Evolutionary conservation across 2,113 vertebrate genomes (phyloP), one percentile per base, ranked within the genome.

Genomic region (Alligator sinensis): DNA sequence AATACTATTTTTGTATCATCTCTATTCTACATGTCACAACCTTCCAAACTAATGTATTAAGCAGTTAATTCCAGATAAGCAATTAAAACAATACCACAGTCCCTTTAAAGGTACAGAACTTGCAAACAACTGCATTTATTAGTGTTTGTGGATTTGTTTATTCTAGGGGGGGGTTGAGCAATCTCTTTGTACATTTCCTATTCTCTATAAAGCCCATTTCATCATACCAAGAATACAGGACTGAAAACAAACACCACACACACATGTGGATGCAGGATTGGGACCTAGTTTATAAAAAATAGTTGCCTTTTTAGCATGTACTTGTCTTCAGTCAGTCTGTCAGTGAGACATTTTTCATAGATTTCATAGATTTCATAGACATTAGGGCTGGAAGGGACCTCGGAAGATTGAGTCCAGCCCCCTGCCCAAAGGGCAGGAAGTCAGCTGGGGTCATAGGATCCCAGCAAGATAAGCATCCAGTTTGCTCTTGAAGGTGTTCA

Each of bases 251-350:
- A 85, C 18, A 57, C n/a, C n/a, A 34, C 30, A 21, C 28, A 11
- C 5, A 9, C 12, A 17, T 0, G 0, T 24, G 21, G 24, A 61
- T 78, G 4, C 74, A 25, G 19, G 34, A 54, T 80, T 64, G n/a
- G 3, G 15, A 17, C 4, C 30, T 4, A 77, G 28, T 70, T 76
- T 57, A n/a, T 21, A 60, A 28, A 77, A 22, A 87, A 59, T 62
- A 54, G 61, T n/a, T 15, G 75, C 57, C 77, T n/a, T 80, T 72
- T 61, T n/a, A 63, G 5, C n/a, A 55, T 17, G 27, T 63, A 27
- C 38, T 84, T 84, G 27, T 5, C 21, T 82, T 87, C 70, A 70
- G 70, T 38, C 14, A 77, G 80, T 5, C 62, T 80, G 55, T 72
- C 30, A 59, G 3, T 5, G 3, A 38, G 66, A 74, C 64, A 80